Percentiles rank a stretch among this genome's conserved stretches.
Conservation (phyloP, 2,113 vertebrate genomes). For the Edolisoma coerulescens region DNA sequence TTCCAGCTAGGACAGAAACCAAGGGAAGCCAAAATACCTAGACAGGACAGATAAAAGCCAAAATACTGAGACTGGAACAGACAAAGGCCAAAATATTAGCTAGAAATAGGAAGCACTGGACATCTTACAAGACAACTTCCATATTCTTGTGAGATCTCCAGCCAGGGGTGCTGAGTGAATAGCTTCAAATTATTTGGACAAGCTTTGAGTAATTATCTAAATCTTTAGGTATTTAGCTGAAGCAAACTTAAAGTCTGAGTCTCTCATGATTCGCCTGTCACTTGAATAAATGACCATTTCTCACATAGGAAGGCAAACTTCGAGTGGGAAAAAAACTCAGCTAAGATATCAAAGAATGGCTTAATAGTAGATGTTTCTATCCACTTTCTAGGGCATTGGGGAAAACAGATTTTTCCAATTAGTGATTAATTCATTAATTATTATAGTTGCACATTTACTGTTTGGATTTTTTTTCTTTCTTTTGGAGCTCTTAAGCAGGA, state of each 20-base stretch:
- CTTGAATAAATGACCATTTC: neutral
- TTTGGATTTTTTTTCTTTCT: neutral
- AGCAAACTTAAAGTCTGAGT: neutral
- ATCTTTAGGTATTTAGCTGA: conserved; percentile 21
- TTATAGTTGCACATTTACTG: neutral
- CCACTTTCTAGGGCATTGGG: neutral
- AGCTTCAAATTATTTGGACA: conserved; percentile 30
- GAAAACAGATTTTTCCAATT: neutral
- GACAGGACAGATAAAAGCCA: conserved; percentile 58
- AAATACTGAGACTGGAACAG: conserved; percentile 49
- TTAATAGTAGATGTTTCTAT: neutral
- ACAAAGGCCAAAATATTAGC: conserved; percentile 55
- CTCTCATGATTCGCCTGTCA: neutral
- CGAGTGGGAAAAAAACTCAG: neutral
- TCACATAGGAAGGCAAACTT: neutral
- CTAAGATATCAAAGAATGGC: neutral
- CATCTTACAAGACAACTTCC: conserved; percentile 22
- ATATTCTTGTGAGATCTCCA: conserved; percentile 33
- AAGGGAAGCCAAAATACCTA: conserved; percentile 60
- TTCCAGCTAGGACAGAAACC: conserved; percentile 47
- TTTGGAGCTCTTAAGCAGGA: neutral
- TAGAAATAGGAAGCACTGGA: conserved; percentile 45
- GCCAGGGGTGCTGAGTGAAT: neutral
- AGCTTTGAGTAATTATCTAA: conserved; percentile 14
- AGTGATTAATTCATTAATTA: neutral